Evolutionary conservation across 2,888 invertebrate genomes (phyloP).

Genomic region (Metallyticus violacea): DNA sequence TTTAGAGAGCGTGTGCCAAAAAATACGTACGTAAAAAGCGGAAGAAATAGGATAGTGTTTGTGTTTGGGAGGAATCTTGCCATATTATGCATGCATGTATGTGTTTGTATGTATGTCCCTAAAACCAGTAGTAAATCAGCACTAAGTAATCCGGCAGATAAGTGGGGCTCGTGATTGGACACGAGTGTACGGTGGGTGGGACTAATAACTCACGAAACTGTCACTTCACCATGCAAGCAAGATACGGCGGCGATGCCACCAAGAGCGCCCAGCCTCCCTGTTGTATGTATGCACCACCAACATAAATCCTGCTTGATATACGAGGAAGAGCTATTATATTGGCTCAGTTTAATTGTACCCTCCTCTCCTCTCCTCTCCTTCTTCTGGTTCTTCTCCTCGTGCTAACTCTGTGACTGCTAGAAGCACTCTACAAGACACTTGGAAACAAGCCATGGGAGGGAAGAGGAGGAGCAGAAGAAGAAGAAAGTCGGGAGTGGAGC

Average conservation of each 20-base stretch:
- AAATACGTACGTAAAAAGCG: too few species aligned
- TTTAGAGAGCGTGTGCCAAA: too few species aligned
- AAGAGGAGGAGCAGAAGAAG: neutral
- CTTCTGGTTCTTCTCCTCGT: neutral
- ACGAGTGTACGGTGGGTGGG: neutral
- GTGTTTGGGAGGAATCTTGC: too few species aligned
- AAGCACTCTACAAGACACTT: constrained; percentile 25
- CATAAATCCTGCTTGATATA: constrained; percentile 22
- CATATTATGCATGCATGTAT: neutral
- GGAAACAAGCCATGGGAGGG: constrained; percentile 23
- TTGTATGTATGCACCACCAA: constrained; percentile 4
- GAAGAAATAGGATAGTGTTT: too few species aligned
- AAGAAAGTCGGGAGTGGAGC: neutral
- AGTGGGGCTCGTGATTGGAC: constrained; percentile 2
- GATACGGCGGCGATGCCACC: neutral
- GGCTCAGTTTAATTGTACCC: constrained; percentile 27
- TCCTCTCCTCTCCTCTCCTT: neutral
- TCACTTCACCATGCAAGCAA: constrained; percentile 23
- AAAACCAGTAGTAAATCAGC: constrained; percentile 5
- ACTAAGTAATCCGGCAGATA: neutral
- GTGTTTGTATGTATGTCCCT: neutral
- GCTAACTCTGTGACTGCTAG: neutral
- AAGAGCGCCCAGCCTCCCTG: neutral
- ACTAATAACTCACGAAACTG: constrained; percentile 24
- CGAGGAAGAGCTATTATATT: constrained; percentile 20